Conservation (phyloP, 1,140 invertebrate species). For the Drosophila bipectinata region DNA sequence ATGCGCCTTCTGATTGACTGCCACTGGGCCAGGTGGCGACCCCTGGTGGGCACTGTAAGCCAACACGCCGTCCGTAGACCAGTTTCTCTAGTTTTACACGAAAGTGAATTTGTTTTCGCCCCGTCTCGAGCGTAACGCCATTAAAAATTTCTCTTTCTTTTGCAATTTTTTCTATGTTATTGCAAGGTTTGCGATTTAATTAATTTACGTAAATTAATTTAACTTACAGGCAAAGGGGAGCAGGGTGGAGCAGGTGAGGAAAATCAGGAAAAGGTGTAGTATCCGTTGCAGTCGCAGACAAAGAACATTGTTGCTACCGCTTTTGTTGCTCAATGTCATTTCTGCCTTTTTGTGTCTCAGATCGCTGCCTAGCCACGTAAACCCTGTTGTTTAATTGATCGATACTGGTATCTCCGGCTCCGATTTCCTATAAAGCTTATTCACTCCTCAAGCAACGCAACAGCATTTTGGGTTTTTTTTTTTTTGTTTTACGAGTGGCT, state of each 20-base stretch:
- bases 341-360: slow-evolving; percentile 24
- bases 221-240: slow-evolving; percentile 47
- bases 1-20: slow-evolving; percentile 35
- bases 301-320: slow-evolving; percentile 42
- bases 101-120: slow-evolving; percentile 79
- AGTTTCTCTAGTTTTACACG: slow-evolving; percentile 76
- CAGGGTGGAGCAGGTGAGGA: slow-evolving; percentile 5
- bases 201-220: background rate
- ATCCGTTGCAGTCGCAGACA: slow-evolving; percentile 53
- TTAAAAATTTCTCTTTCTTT: slow-evolving; percentile 69
- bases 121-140: slow-evolving; percentile 53
- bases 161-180: slow-evolving; percentile 8
- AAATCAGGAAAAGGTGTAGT: slow-evolving; percentile 47
- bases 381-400: background rate
- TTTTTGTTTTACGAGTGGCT: background rate
- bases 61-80: slow-evolving; percentile 45
- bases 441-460: background rate
- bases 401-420: slow-evolving; percentile 1
- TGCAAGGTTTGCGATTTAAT: slow-evolving; percentile 11
- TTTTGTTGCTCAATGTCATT: slow-evolving; percentile 20
- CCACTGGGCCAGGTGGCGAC: slow-evolving; percentile 31
- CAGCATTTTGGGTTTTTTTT: slow-evolving; percentile 3
- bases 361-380: slow-evolving; percentile 40
- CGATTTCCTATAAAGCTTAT: background rate
- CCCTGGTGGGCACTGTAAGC: slow-evolving; percentile 19